These are phyloP conservation scores for Drosophila sturtevanti DNA, from an alignment of 1,140 invertebrate genomes.

Conservation along the genomic window DNA sequence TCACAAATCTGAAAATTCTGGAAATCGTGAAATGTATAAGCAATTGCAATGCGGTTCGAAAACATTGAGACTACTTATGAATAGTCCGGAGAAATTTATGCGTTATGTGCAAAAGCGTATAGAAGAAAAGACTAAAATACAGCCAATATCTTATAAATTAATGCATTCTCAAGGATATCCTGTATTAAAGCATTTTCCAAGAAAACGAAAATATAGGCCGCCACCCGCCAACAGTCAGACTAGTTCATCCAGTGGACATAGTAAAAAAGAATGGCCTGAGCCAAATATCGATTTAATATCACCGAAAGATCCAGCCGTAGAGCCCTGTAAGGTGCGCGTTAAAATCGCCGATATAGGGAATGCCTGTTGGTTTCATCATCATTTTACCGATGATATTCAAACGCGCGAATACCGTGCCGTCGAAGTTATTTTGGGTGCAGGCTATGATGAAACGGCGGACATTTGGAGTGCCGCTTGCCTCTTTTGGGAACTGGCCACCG, in stretches of 20 bases:
- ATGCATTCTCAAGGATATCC: neutral
- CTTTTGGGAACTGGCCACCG: constrained; percentile 99
- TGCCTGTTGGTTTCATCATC: constrained; percentile 97
- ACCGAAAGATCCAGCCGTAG: constrained; percentile 89
- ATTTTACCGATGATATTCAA: constrained; percentile 99
- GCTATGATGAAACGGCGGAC: constrained; percentile 96
- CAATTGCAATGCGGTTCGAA: neutral
- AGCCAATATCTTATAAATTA: neutral
- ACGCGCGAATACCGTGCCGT: constrained; percentile 98
- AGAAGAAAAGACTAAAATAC: neutral
- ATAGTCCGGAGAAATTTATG: constrained; percentile 33
- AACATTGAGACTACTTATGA: constrained; percentile 17
- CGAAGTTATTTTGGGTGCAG: constrained; percentile 97
- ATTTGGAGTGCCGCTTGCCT: constrained; percentile 99
- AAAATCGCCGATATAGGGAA: constrained; percentile 99
- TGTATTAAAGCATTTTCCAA: neutral
- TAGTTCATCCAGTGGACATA: neutral
- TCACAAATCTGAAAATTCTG: neutral
- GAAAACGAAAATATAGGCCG: neutral
- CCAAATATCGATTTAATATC: constrained; percentile 53
- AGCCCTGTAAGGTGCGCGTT: constrained; percentile 91
- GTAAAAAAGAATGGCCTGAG: neutral
- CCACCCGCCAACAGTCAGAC: neutral
- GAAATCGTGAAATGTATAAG: neutral
- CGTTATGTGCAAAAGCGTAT: constrained; percentile 8